Conservation (phyloP, 2,888 invertebrate genomes). For the Anoplius nigerrimus region DNA sequence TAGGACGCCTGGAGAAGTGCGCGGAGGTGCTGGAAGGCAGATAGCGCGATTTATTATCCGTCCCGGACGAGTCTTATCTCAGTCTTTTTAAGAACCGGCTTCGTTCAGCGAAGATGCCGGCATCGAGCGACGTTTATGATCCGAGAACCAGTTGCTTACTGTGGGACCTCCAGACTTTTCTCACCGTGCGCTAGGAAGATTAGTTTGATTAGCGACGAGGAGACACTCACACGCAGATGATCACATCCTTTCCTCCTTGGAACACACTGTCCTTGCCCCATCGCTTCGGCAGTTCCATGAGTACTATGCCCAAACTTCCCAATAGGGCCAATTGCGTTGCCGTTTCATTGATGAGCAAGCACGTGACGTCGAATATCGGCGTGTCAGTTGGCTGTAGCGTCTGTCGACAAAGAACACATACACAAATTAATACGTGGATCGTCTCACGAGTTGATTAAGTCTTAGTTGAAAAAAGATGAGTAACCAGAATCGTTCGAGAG, state of each 20-base stretch:
- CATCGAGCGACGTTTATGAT: background rate
- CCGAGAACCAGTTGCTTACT: too few relatives aligned
- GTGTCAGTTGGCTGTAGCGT: slow-evolving; percentile 82
- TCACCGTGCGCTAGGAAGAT: too few relatives aligned
- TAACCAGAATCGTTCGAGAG: too few relatives aligned
- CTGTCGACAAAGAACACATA: slow-evolving; percentile 76
- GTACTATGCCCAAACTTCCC: slow-evolving; percentile 83
- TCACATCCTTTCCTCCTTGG: slow-evolving; percentile 81
- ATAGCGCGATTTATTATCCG: slow-evolving; percentile 56
- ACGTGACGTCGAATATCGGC: slow-evolving; percentile 83
- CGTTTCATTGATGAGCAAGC: slow-evolving; percentile 80
- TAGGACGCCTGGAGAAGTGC: slow-evolving; percentile 61
- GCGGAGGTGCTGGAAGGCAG: slow-evolving; percentile 47
- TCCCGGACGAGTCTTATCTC: slow-evolving; percentile 44
- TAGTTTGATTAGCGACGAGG: too few relatives aligned
- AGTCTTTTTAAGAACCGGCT: background rate
- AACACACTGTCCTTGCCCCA: slow-evolving; percentile 84
- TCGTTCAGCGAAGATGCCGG: too few relatives aligned
- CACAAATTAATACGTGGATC: too few relatives aligned
- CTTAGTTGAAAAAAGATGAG: background rate
- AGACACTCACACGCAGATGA: slow-evolving; percentile 83
- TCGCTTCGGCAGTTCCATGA: slow-evolving; percentile 83
- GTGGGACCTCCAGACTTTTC: too few relatives aligned
- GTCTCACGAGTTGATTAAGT: too few relatives aligned
- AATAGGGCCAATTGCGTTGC: slow-evolving; percentile 83